Evolutionary conservation across 2,888 invertebrate species (phyloP), one percentile per base, ranked within the genome.

Genomic region (Romanomermis culicivorax): DNA sequence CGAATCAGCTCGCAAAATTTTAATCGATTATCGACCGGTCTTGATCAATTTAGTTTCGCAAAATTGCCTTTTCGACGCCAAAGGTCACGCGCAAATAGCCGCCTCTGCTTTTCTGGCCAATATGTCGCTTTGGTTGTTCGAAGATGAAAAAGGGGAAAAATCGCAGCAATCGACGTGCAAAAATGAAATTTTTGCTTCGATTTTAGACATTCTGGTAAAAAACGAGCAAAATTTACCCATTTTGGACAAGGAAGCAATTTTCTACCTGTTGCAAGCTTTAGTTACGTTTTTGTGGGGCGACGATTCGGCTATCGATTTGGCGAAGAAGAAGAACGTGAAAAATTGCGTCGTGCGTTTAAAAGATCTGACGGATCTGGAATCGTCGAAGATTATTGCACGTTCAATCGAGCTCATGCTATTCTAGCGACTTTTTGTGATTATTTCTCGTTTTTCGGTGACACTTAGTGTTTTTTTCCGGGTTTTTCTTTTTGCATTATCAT

Each of bases 191-290:
- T 7, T 17, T 17, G 36, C 7, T 36, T 36, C 11, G 36, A 7
- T 36, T 7, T 45, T 45, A 17, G 14, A 23, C 7, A 23, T 23
- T 45, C 23, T 45, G 47, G 23, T 23, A 23, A 23, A 45, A 45
- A 45, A 45, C 36, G 36, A 7, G 11, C 11, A 36, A 36, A 36
- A 36, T 7, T 7, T 36, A 17, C 36, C 29, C 1, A n/a, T 27
- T 17, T 53, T 29, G 17, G 36, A 36, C 62, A 70, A 77, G 1
- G 85, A 85, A 68, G 83, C 84, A 0, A 77, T 79, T 56, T 84
- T 79, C 71, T 77, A 86, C 65, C 73, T 77, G 26, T 75, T 86
- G 23, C 82, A 86, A 23, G 80, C 80, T 0, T 70, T 85, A 29
- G 85, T 85, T 50, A 85, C 84, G 0, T 67, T 85, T 20, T 62